Percentiles rank a stretch among this genome's conserved stretches.
phyloP scores from a whole-genome alignment of 2,113 vertebrate genomes.

The Turnix velox region DNA sequence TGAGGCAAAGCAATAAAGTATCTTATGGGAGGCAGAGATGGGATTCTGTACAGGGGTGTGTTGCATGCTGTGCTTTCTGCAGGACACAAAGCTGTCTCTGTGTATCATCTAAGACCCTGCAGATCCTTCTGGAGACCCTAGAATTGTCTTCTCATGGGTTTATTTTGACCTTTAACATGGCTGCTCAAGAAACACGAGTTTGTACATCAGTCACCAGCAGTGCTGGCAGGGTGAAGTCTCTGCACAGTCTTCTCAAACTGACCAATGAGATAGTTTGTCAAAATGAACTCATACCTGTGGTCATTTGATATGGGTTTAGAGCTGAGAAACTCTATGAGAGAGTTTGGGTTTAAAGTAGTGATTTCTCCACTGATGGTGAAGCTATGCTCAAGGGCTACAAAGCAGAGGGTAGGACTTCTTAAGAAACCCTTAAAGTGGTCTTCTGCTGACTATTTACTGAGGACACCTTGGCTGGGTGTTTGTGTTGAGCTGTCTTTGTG shows the following conservation, averaged over 20 bases:
- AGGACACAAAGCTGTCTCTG: not conserved
- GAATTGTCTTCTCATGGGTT: not conserved
- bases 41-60: accelerated
- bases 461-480: not conserved
- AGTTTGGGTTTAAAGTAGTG: not conserved
- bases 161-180: not conserved
- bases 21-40: not conserved
- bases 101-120: not conserved
- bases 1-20: not conserved
- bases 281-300: not conserved
- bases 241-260: not conserved
- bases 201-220: not conserved
- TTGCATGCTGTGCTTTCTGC: not conserved
- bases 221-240: not conserved
- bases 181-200: not conserved
- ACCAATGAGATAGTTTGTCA: not conserved
- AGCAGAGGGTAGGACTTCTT: not conserved
- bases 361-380: not conserved
- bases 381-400: not conserved
- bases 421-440: not conserved
- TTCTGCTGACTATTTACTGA: not conserved
- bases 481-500: not conserved
- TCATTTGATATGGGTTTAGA: not conserved
- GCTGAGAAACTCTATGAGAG: not conserved
- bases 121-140: not conserved